Evolutionary conservation across 2,888 invertebrate genomes (phyloP), one percentile per base, ranked within the genome.

Genomic region (Chloroclystis v-ata): DNA sequence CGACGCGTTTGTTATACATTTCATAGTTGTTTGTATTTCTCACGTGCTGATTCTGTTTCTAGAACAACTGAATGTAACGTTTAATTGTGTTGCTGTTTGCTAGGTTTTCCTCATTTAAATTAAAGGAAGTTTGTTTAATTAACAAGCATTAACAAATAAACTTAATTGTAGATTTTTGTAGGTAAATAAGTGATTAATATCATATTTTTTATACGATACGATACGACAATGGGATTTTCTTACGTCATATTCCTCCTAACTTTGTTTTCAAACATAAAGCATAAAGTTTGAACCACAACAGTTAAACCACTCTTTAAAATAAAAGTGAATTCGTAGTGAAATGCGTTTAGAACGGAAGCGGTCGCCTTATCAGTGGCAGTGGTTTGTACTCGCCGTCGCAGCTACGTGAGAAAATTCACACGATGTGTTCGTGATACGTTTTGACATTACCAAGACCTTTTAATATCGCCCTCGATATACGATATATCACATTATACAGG

Each of bases 361-460:
- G 71, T 54, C 71, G 57, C 55, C 81, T 80, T 82, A 84, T 83
- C 84, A 73, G 78, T 61, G 62, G 72, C 84, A 73, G 78, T 61
- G 62, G 72, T 72, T 74, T 70, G 75, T 74, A 75, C 79, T 79
- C 67, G 68, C 56, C 69, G 64, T 68, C 33, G 10, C 40, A 13
- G 35, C 54, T 75, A 80, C 82, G 78, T 78, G 80, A 75, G 75
- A 75, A 72, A 56, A 65, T 69, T 69, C 64, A 57, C 65, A 68
- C 52, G 30, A 20, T 54, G 1, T 12, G 35, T 20, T 6, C 5
- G 13, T 41, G 4, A 2, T 20, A 16, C 5, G 24, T 32, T 30
- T 41, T 30, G 7, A 32, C 25, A 28, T 38, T n/a, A 8, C 35
- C 10, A 35, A 10, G 20, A 6, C 20, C 20, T 35, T 11, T 1